Evolutionary conservation across 35 echinoderm and acorn worm species (phyloP).

Genomic region (Hemicentrotus pulcherrimus): DNA sequence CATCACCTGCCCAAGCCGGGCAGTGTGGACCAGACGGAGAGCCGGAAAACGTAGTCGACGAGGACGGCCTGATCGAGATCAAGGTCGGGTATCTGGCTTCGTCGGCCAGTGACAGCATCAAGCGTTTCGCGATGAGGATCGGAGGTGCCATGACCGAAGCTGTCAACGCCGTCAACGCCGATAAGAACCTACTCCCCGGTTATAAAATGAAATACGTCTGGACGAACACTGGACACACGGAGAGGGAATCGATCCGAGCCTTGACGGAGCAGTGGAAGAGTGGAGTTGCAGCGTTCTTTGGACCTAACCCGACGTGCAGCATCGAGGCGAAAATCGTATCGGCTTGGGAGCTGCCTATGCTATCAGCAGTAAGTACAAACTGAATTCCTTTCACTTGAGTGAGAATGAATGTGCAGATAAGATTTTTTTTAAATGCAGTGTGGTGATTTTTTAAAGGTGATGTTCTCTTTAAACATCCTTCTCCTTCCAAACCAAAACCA

Average conservation of each 20-base stretch:
- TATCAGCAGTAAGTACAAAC: conserved; percentile 86
- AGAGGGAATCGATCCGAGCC: conserved; percentile 57
- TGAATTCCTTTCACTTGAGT: neutral
- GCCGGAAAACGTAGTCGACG: neutral
- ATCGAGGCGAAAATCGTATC: conserved; percentile 82
- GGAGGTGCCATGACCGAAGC: conserved; percentile 90
- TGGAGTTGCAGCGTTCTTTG: conserved; percentile 85
- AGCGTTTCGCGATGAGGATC: conserved; percentile 53
- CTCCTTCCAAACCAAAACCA: too few species aligned
- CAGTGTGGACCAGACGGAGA: neutral
- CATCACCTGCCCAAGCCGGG: neutral
- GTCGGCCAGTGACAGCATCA: neutral
- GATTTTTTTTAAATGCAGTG: neutral
- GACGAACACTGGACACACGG: conserved; percentile 57
- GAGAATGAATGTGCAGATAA: neutral
- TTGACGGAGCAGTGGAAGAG: conserved; percentile 66
- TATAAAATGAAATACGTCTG: conserved; percentile 65
- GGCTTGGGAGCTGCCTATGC: conserved; percentile 87
- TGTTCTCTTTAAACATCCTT: neutral
- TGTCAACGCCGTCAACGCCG: conserved; percentile 68
- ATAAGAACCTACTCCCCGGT: conserved; percentile 56
- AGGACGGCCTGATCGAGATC: conserved; percentile 12
- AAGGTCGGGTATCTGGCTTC: conserved; percentile 10
- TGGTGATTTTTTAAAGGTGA: neutral
- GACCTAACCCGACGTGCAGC: conserved; percentile 75